Base-by-base conservation (phyloP, 2,113 vertebrate genomes). In the Podarcis cretensis region DNA sequence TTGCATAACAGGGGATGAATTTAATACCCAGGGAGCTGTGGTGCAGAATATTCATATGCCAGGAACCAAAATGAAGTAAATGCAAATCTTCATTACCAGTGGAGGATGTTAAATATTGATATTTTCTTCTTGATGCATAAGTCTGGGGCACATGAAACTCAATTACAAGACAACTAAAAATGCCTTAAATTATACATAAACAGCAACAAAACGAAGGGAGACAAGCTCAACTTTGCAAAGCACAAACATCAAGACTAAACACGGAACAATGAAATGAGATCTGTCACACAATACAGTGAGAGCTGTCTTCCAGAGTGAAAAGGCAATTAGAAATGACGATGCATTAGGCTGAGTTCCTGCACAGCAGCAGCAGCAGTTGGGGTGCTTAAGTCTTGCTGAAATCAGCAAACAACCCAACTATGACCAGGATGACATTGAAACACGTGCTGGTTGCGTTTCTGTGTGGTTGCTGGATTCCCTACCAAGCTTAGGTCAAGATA, bases 31-130 rank as follows among this genome's bases (percentile, higher is more conserved):
- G 23, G 0, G 0, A 90, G 93, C 89, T 2, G 25, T 0, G 27
- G 89, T 87, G 63, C 18, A 20, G 90, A 95, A 93, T 94, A 95
- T 96, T 93, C 94, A 95, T 93, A 90, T 84, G 30, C 91, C 90
- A 91, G 84, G 88, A 95, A 84, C 78, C 84, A 91, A 85, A 94
- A 90, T 0, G 93, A 95, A 93, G 93, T 89, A 91, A 95, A 94
- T 92, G 90, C 84, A 93, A 96, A 90, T 92, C 91, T 93, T 96
- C 90, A 96, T 96, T 95, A 96, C 93, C 90, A 95, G 88, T 90
- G 83, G 75, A 94, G 90, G 84, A 89, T 93, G 94, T 95, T 96
- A 96, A 95, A 94, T 96, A 96, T 93, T 96, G 95, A 92, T 95
- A 89, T 93, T 95, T 95, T 94, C 92, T 94, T 91, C 89, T 95